phyloP scores from a whole-genome alignment of 2,797 vertebrate genomes.

The Limnodromus scolopaceus region DNA sequence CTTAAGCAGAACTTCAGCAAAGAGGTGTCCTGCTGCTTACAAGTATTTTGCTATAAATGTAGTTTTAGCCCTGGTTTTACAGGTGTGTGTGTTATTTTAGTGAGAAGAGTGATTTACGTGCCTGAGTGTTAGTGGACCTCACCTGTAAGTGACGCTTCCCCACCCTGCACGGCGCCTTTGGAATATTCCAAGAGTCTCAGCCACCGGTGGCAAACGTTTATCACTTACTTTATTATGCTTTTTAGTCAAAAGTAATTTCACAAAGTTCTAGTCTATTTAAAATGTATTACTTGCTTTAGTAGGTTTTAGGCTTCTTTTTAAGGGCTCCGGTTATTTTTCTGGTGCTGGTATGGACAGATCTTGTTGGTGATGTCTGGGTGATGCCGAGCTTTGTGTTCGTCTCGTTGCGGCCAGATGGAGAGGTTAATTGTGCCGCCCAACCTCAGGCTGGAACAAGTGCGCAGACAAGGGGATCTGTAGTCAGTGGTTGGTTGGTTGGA shows the following conservation, averaged over 20 bases:
- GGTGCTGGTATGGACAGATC: neutral
- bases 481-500: neutral
- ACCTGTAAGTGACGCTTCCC: neutral
- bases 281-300: neutral
- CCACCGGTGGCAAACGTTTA: neutral
- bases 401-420: neutral
- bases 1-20: neutral
- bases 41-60: neutral
- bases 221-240: neutral
- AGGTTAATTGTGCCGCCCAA: neutral
- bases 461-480: neutral
- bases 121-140: neutral
- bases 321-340: neutral
- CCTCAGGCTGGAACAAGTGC: neutral
- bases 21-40: neutral
- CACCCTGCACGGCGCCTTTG: rapidly evolving
- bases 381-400: neutral
- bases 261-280: neutral
- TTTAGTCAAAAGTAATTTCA: neutral
- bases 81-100: neutral
- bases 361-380: neutral
- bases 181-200: neutral
- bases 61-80: neutral
- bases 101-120: neutral
- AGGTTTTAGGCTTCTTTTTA: neutral